phyloP scores from a whole-genome alignment of 2,113 vertebrate genomes.

The Acrocephalus arundinaceus region DNA sequence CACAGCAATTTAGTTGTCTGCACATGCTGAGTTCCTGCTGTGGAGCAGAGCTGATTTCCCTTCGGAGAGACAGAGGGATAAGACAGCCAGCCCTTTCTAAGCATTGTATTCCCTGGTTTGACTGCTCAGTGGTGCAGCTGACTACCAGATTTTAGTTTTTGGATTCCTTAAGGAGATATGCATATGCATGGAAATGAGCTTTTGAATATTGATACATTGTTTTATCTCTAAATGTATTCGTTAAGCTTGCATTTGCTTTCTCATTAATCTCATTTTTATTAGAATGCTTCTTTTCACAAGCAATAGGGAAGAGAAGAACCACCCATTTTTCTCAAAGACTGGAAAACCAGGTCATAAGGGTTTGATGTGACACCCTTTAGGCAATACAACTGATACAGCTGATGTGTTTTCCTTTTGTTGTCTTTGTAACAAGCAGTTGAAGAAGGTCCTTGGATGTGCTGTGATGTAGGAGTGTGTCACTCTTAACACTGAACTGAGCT shows the following conservation, averaged over 20 bases:
- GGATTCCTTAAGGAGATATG: not conserved
- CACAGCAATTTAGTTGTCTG: not conserved
- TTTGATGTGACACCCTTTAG: not conserved
- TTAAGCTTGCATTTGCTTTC: conserved; percentile 1
- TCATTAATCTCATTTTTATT: not conserved
- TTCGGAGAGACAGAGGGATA: not conserved
- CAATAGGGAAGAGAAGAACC: not conserved
- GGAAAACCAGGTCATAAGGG: not conserved
- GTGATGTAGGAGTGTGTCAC: not conserved
- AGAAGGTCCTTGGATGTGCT: not conserved
- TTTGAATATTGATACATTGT: not conserved
- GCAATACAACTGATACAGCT: not conserved
- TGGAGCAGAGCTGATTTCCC: not conserved
- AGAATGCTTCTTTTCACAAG: not conserved
- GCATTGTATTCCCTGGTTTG: not conserved
- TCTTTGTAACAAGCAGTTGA: not conserved
- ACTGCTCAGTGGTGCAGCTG: not conserved
- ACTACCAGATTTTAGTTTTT: not conserved
- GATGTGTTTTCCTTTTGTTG: not conserved
- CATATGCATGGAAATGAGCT: not conserved
- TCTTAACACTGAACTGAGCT: not conserved
- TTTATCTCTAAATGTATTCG: not conserved
- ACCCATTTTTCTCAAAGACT: not conserved
- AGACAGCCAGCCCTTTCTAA: not conserved
- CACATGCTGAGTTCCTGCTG: not conserved